Evolutionary conservation across 2,113 vertebrate species (phyloP).

Genomic region (Eptatretus burgeri): DNA sequence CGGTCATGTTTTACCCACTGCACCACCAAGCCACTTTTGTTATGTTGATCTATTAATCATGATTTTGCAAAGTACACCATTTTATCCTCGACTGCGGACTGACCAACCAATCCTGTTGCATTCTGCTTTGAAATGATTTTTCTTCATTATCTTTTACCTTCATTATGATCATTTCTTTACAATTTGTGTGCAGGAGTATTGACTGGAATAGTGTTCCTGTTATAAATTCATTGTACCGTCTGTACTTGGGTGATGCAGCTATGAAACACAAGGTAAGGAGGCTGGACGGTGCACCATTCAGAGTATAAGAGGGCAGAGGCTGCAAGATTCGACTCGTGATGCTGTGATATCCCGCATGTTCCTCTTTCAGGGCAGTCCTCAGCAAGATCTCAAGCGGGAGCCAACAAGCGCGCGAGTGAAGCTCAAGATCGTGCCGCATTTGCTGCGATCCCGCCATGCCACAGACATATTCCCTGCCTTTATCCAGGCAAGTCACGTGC

Average conservation of each 20-base stretch:
- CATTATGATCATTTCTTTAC: too few species aligned
- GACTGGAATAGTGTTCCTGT: constrained; percentile 91
- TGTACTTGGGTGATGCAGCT: constrained; percentile 87
- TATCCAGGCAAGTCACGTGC: constrained; percentile 37
- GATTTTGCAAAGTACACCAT: too few species aligned
- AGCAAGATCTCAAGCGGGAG: constrained; percentile 76
- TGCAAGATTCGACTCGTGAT: too few species aligned
- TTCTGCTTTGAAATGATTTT: too few species aligned
- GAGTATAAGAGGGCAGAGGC: too few species aligned
- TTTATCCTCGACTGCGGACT: too few species aligned
- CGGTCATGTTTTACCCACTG: too few species aligned
- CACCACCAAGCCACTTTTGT: too few species aligned
- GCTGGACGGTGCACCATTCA: neutral
- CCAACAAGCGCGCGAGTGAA: constrained; percentile 89
- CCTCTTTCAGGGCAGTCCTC: constrained; percentile 34
- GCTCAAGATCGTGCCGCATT: constrained; percentile 82
- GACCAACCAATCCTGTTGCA: too few species aligned
- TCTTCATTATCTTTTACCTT: too few species aligned
- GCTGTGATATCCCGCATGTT: too few species aligned
- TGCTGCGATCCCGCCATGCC: constrained; percentile 58
- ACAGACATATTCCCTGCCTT: constrained; percentile 82
- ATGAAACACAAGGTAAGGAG: constrained; percentile 82
- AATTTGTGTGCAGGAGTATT: constrained; percentile 33
- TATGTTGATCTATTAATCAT: too few species aligned
- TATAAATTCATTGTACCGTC: constrained; percentile 83